Percentiles rank a stretch among this genome's conserved stretches.
phyloP scores from a whole-genome alignment of 2,888 invertebrate species.

The Cephus pulcher region DNA sequence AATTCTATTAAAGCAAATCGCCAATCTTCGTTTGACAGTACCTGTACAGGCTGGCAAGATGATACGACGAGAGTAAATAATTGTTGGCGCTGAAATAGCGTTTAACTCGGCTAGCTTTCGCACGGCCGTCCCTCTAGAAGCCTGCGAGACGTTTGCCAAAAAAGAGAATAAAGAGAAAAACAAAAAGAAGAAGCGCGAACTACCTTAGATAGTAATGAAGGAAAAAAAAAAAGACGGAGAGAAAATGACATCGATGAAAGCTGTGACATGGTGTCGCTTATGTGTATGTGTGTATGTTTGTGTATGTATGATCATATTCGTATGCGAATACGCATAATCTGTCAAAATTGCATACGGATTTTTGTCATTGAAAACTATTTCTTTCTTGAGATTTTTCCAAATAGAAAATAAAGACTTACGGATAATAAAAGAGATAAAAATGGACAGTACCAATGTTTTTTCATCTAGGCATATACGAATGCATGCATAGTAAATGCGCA shows the following conservation, averaged over 20 bases:
- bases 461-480: conserved; percentile 1
- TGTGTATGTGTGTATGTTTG: not conserved
- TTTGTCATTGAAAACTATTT: not conserved
- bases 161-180: not conserved
- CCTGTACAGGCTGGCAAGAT: not conserved
- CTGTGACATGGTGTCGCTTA: not conserved
- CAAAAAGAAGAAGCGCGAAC: not conserved
- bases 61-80: not conserved
- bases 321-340: not conserved
- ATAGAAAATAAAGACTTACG: not conserved
- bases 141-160: not conserved
- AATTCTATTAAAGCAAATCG: not conserved
- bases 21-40: not conserved
- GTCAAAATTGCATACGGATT: not conserved
- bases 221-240: not conserved
- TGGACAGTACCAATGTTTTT: conserved; percentile 5
- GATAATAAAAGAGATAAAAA: conserved; percentile 17
- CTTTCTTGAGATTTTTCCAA: not conserved
- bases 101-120: not conserved
- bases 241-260: not conserved
- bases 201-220: not conserved
- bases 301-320: not conserved
- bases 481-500: conserved; percentile 29
- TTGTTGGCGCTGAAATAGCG: not conserved
- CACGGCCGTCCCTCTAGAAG: not conserved